phyloP scores from a whole-genome alignment of 2,113 vertebrate species.

The Odocoileus hemionus region DNA sequence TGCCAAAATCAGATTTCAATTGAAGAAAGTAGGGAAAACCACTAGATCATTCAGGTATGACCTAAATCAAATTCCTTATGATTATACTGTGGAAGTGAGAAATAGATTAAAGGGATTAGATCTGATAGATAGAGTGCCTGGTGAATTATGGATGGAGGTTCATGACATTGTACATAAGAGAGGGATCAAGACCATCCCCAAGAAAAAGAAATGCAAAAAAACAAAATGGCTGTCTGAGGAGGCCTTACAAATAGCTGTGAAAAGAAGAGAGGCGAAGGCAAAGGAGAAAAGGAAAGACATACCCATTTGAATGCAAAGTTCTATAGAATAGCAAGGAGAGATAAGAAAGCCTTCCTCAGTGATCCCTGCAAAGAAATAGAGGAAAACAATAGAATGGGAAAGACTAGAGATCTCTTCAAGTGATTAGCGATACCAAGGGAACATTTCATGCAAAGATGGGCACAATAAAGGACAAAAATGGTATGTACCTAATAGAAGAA shows the following conservation, averaged over 20 bases:
- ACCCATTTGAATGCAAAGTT: not conserved
- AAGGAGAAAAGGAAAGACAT: not conserved
- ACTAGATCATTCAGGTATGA: not conserved
- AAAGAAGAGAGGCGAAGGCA: not conserved
- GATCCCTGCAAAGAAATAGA: not conserved
- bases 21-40: not conserved
- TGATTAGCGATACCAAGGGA: not conserved
- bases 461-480: not conserved
- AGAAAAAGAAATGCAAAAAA: not conserved
- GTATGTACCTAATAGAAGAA: accelerated
- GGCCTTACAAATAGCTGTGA: not conserved
- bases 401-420: not conserved
- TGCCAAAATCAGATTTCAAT: not conserved
- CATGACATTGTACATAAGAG: not conserved
- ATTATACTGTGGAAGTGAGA: not conserved
- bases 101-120: not conserved
- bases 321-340: not conserved
- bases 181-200: not conserved
- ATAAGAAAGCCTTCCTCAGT: not conserved
- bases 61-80: not conserved
- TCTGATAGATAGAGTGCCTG: not conserved
- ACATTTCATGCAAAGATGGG: not conserved
- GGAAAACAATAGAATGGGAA: not conserved
- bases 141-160: not conserved
- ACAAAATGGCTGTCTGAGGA: not conserved